These are phyloP conservation scores for Eleginops maclovinus DNA, from an alignment of 2,113 vertebrate genomes.

Conservation along the genomic window DNA sequence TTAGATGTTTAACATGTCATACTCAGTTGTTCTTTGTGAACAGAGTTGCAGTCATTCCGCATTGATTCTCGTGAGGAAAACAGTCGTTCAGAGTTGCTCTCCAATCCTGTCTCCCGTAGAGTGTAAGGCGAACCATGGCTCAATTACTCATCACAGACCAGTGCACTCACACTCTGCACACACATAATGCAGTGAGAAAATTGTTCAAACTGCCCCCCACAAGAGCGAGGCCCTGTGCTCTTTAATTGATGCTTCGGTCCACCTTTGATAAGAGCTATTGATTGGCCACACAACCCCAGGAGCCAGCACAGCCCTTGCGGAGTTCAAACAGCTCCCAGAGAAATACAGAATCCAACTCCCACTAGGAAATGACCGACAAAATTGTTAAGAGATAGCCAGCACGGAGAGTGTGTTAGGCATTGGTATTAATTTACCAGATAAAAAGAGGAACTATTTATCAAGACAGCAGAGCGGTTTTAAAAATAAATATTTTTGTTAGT, in stretches of 20 bases:
- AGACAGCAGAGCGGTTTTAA: constrained; percentile 83
- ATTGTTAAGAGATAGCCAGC: constrained; percentile 66
- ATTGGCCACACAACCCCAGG: constrained; percentile 72
- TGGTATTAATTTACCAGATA: constrained; percentile 44
- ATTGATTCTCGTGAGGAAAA: constrained; percentile 57
- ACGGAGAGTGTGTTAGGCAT: constrained; percentile 76
- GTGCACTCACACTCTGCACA: constrained; percentile 36
- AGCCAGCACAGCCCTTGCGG: constrained; percentile 42
- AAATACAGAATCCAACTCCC: constrained; percentile 58
- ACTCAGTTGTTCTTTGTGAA: constrained; percentile 12
- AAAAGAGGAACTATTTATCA: constrained; percentile 85
- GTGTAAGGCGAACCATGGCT: constrained; percentile 63
- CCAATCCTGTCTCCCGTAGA: constrained; percentile 42
- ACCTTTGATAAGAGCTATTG: constrained; percentile 76
- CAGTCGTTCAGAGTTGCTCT: constrained; percentile 65
- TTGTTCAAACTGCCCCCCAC: constrained; percentile 56
- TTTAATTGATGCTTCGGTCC: constrained; percentile 79
- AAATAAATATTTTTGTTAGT: constrained; percentile 71
- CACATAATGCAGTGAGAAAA: constrained; percentile 67
- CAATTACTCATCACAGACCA: constrained; percentile 71
- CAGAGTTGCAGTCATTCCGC: constrained; percentile 26
- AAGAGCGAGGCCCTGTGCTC: constrained; percentile 62
- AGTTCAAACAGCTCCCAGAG: constrained; percentile 61
- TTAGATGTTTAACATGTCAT: constrained; percentile 32
- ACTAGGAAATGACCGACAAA: constrained; percentile 73